Conservation (phyloP, 1,140 invertebrate genomes). For the Phocides pigmalion region DNA sequence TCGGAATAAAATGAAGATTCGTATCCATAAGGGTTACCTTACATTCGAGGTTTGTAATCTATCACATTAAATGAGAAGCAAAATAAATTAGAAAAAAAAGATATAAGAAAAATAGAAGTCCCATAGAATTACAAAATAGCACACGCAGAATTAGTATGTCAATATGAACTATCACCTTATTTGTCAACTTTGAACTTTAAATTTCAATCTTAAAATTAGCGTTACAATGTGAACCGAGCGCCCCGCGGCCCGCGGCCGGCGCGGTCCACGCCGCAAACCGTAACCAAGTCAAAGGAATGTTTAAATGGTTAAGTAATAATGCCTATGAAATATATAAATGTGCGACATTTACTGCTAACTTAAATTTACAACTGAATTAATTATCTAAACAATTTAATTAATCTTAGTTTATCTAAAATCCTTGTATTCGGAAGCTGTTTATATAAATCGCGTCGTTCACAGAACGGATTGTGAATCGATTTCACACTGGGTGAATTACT, state of each 20-base stretch:
- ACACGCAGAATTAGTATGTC: constrained; percentile 71
- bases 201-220: constrained; percentile 77
- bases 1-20: constrained; percentile 69
- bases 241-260: neutral
- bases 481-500: constrained; percentile 76
- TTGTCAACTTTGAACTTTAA: constrained; percentile 81
- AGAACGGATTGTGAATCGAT: constrained; percentile 78
- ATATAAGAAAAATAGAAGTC: constrained; percentile 72
- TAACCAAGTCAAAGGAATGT: constrained; percentile 82
- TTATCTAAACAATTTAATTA: constrained; percentile 78
- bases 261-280: constrained; percentile 59
- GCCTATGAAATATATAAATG: constrained; percentile 80
- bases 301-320: constrained; percentile 82
- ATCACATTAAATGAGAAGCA: constrained; percentile 68
- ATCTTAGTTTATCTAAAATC: constrained; percentile 77
- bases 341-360: constrained; percentile 81
- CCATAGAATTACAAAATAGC: constrained; percentile 77
- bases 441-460: constrained; percentile 77
- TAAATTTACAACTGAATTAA: constrained; percentile 82
- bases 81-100: constrained; percentile 79
- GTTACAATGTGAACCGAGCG: constrained; percentile 59
- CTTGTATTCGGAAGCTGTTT: constrained; percentile 78
- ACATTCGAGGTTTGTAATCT: constrained; percentile 76
- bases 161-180: constrained; percentile 79
- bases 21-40: constrained; percentile 65